A percentile compares a stretch with the other conserved stretches of the same genome.
Conservation (phyloP, 2,888 invertebrate genomes). For the Oegoconia quadripuncta region DNA sequence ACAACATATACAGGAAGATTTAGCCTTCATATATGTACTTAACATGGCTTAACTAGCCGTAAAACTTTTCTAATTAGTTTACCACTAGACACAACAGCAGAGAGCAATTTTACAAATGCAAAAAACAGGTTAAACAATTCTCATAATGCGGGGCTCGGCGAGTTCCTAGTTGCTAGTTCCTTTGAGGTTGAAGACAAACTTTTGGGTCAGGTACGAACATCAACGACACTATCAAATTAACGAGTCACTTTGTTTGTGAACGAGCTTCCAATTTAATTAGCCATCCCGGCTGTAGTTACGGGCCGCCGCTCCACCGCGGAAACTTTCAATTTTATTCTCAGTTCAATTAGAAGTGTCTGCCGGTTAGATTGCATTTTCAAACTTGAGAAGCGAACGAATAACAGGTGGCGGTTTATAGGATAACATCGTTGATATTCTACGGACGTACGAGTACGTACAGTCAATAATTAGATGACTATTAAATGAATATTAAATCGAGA, state of each 20-base stretch:
- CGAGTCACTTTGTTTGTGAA: conserved; percentile 51
- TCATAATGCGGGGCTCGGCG: conserved; percentile 32
- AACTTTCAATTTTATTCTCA: conserved; percentile 15
- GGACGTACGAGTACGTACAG: no score
- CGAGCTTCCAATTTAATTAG: conserved; percentile 58
- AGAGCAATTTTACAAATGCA: conserved; percentile 28
- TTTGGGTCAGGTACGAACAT: conserved; percentile 51
- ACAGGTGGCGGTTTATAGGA: no score
- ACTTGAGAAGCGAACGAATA: neutral
- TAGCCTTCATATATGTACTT: no score
- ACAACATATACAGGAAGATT: no score
- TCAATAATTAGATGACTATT: no score
- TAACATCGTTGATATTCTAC: no score
- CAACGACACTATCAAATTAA: conserved; percentile 59
- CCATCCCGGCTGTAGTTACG: conserved; percentile 27
- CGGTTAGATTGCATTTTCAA: conserved; percentile 1
- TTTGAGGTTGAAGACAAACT: conserved; percentile 45
- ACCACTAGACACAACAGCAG: conserved; percentile 6
- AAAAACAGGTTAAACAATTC: conserved; percentile 40
- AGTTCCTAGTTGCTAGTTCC: conserved; percentile 30
- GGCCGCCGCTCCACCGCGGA: conserved; percentile 3
- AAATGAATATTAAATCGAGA: no score
- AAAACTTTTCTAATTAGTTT: conserved; percentile 23
- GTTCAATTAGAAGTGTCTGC: conserved; percentile 11
- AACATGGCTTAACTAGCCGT: neutral